Conservation (phyloP, 2,888 invertebrate species). For the Pyralis farinalis region DNA sequence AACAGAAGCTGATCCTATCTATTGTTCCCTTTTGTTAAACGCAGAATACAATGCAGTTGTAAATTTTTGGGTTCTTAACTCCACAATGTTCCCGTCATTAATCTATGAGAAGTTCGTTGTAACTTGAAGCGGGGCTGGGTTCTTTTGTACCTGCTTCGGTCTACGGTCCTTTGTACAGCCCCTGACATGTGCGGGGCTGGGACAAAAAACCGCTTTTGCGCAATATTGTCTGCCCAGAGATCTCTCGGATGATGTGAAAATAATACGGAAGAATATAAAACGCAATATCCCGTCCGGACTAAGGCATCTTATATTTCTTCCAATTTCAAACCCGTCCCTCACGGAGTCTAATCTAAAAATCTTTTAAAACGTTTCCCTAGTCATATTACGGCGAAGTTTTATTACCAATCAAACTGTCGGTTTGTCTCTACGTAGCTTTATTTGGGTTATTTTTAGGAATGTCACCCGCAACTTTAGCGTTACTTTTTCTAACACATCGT, state of each 20-base stretch:
- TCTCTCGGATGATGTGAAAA: conserved; percentile 62
- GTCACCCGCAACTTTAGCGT: conserved; percentile 67
- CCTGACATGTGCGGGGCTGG: conserved; percentile 68
- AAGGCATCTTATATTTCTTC: conserved; percentile 32
- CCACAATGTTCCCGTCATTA: conserved; percentile 76
- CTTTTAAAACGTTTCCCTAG: conserved; percentile 25
- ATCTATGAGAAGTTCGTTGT: conserved; percentile 69
- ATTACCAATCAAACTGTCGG: conserved; percentile 40
- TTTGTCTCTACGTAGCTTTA: conserved; percentile 33
- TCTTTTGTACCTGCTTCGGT: conserved; percentile 71
- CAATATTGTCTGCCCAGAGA: conserved; percentile 65
- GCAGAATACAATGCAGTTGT: conserved; percentile 72
- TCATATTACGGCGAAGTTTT: conserved; percentile 29
- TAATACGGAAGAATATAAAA: conserved; percentile 58
- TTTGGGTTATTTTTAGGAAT: conserved; percentile 64
- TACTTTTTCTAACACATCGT: conserved; percentile 71
- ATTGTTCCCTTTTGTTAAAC: conserved; percentile 67
- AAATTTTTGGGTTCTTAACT: conserved; percentile 79
- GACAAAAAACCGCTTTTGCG: conserved; percentile 72
- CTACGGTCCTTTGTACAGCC: conserved; percentile 57
- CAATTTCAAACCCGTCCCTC: conserved; percentile 31
- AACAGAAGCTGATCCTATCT: conserved; percentile 76
- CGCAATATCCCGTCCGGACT: conserved; percentile 36
- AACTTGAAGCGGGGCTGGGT: conserved; percentile 70
- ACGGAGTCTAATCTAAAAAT: conserved; percentile 40